Percentiles rank a stretch among this genome's conserved stretches.
Evolutionary conservation across 2,113 vertebrate genomes (phyloP).

Genomic region (Jaculus jaculus): DNA sequence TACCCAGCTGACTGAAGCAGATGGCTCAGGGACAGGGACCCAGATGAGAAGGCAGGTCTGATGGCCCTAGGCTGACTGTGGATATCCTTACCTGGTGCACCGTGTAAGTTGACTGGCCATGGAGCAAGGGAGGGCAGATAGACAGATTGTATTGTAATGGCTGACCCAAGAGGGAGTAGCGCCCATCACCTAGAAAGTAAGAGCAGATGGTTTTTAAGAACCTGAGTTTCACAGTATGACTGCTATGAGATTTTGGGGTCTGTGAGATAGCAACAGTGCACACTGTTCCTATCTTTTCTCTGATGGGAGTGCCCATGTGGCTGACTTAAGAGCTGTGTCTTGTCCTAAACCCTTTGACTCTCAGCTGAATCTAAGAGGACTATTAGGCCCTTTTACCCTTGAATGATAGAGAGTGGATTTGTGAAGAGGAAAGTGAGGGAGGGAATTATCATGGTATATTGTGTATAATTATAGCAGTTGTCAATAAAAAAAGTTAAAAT

Average conservation of each 20-base stretch:
- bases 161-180: slow-evolving; percentile 96
- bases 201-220: not conserved
- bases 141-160: slow-evolving; percentile 97
- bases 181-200: slow-evolving; percentile 89
- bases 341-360: not conserved
- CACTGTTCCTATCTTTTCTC: not conserved
- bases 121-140: slow-evolving; percentile 93
- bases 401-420: too few relatives aligned
- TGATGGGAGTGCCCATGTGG: not conserved
- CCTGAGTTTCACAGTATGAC: not conserved
- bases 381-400: not conserved
- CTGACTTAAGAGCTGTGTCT: slow-evolving; percentile 6
- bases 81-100: slow-evolving; percentile 93
- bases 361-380: not conserved
- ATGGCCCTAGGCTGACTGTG: not conserved
- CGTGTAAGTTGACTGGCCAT: slow-evolving; percentile 93
- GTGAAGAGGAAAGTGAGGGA: too few relatives aligned
- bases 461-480: too few relatives aligned
- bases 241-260: not conserved
- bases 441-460: too few relatives aligned
- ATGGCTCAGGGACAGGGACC: not conserved
- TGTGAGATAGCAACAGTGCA: not conserved
- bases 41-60: not conserved
- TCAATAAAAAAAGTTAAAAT: too few relatives aligned
- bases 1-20: not conserved